Base-by-base conservation (phyloP, 2,888 invertebrate genomes). In the Timema cristinae region DNA sequence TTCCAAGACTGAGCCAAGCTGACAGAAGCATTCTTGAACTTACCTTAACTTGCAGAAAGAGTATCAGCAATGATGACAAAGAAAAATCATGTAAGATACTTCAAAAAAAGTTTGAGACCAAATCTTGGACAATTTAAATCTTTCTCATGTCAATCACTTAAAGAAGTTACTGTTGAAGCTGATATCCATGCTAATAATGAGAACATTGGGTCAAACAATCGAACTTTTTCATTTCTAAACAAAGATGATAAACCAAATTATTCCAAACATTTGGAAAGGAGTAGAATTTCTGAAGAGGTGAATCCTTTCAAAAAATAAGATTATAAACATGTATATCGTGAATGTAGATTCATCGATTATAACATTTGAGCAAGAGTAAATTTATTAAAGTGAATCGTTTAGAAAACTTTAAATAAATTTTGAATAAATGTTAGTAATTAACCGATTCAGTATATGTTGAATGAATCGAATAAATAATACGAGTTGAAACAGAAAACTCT, bases 1-100 rank as follows among this genome's bases (percentile, higher is more conserved):
- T 84, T 78, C 84, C 84, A 6, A 80, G 84, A 75, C 76, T 83
- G 32, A 77, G 81, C 68, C 77, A 83, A 52, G 80, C 84, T 48
- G 84, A 84, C 77, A 77, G 79, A 4, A 79, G 78, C 63, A 77
- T 84, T 7, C 76, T 84, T 54, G 75, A 78, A 48, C 76, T 82
- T 85, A 63, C 85, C 84, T 5, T 50, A 2, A 75, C 81, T 66
- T 84, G 61, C 82, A 81, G 76, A 76, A 79, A 70, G 80, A 82
- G 51, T 16, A 72, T 67, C 68, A 71, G 16, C 49, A 48, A 69
- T 59, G 78, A 78, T 47, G 69, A 54, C 9, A 77, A 76, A 52
- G 47, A 15, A 68, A 32, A 6, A 5, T 32, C 9, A 7, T 10
- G n/a, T 6, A 15, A 61, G 32, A 8, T 6, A 61, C 10, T 48